Percentiles rank a stretch among this genome's conserved stretches.
Evolutionary conservation across 2,797 vertebrate species (phyloP).

Genomic region (Morus bassanus): DNA sequence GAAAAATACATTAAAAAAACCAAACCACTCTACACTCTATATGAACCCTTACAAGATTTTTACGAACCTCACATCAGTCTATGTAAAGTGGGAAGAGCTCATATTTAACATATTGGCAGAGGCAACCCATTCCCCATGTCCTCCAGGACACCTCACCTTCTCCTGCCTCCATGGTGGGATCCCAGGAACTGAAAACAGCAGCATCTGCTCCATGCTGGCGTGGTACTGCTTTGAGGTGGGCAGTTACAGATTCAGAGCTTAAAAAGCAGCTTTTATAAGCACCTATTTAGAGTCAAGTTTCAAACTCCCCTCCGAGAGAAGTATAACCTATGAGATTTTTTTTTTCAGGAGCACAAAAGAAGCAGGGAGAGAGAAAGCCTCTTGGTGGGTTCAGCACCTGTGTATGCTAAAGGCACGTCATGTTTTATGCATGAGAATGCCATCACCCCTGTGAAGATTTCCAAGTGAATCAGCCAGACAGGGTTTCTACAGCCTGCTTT

Average conservation of each 20-base stretch:
- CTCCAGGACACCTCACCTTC: neutral
- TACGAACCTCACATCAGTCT: neutral
- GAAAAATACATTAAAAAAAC: neutral
- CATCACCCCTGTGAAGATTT: neutral
- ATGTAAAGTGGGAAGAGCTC: neutral
- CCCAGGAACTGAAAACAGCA: neutral
- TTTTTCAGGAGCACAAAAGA: neutral
- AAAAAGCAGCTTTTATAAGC: neutral
- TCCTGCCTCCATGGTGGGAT: neutral
- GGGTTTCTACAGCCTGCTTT: neutral
- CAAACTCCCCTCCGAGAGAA: neutral
- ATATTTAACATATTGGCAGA: neutral
- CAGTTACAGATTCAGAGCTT: neutral
- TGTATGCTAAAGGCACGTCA: neutral
- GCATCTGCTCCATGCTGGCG: neutral
- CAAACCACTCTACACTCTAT: fast-evolving
- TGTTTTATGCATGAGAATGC: neutral
- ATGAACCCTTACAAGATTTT: neutral
- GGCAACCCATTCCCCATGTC: neutral
- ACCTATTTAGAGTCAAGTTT: neutral
- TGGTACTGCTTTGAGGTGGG: neutral
- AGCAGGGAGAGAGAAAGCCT: neutral
- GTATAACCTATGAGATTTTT: neutral
- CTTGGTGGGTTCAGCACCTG: neutral
- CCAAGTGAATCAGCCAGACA: neutral